A percentile compares a stretch with the other conserved stretches of the same genome.
phyloP scores from a whole-genome alignment of 2,797 vertebrate species.

The Manis pentadactyla region DNA sequence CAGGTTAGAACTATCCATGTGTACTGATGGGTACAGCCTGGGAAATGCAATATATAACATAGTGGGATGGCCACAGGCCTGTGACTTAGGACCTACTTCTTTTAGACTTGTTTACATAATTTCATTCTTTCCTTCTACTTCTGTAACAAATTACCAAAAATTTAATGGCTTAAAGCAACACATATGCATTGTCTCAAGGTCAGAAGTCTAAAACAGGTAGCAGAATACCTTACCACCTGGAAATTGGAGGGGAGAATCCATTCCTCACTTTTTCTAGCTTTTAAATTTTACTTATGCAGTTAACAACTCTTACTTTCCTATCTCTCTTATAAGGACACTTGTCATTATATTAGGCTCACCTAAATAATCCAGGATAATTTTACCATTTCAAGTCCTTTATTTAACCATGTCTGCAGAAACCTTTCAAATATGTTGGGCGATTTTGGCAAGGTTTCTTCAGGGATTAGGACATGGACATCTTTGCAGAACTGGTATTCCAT shows the following conservation, averaged over 20 bases:
- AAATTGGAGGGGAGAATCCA: not conserved
- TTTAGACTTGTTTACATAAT: not conserved
- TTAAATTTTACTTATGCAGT: not conserved
- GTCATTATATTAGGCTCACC: too few species aligned
- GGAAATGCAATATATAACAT: rapidly evolving
- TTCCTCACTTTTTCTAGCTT: not conserved
- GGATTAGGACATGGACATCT: not conserved
- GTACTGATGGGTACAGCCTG: not conserved
- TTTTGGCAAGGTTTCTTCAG: not conserved
- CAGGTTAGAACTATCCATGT: not conserved
- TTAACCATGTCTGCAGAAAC: not conserved
- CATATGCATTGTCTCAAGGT: not conserved
- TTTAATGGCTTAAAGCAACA: not conserved
- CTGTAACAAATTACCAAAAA: not conserved
- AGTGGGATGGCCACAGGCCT: too few species aligned
- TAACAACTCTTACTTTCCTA: not conserved
- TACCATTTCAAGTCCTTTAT: not conserved
- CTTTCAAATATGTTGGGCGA: not conserved
- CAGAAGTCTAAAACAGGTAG: not conserved
- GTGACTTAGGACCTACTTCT: not conserved
- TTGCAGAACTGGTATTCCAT: not conserved
- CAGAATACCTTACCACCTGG: not conserved
- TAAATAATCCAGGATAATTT: not conserved
- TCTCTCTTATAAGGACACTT: not conserved
- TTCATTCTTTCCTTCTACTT: not conserved